Evolutionary conservation across 2,888 invertebrate genomes (phyloP).

Genomic region (Chydorus sphaericus): DNA sequence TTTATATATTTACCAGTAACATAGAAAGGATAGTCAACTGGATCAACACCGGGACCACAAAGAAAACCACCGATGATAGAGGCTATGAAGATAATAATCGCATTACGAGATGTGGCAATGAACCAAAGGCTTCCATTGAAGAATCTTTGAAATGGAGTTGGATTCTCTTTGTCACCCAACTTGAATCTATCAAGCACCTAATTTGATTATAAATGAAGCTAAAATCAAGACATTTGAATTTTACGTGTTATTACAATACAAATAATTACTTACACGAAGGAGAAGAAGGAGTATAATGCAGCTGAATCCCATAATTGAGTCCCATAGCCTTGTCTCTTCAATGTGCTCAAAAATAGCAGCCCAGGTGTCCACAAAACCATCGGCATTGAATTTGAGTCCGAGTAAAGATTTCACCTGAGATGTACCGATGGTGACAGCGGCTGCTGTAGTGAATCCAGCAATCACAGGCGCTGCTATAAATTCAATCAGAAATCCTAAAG

Average conservation of each 20-base stretch:
- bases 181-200: not conserved
- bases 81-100: constrained; percentile 55
- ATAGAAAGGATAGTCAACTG: not conserved
- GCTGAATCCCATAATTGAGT: constrained; percentile 50
- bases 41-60: too few relatives aligned
- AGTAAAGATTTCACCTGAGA: constrained; percentile 61
- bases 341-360: constrained; percentile 51
- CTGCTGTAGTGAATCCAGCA: constrained; percentile 69
- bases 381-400: constrained; percentile 48
- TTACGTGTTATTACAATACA: too few relatives aligned
- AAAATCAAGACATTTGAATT: too few relatives aligned
- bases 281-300: constrained; percentile 58
- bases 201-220: not conserved
- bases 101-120: constrained; percentile 55
- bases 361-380: constrained; percentile 50
- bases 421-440: constrained; percentile 66
- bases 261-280: constrained; percentile 65
- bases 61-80: constrained; percentile 42
- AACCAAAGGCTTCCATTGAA: constrained; percentile 56
- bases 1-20: not conserved
- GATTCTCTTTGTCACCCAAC: not conserved
- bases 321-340: constrained; percentile 48
- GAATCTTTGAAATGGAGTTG: not conserved
- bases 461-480: constrained; percentile 77
- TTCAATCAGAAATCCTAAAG: constrained; percentile 60